Base-by-base conservation (phyloP, 1,140 invertebrate species). In the Gonatopus flavifemur region DNA sequence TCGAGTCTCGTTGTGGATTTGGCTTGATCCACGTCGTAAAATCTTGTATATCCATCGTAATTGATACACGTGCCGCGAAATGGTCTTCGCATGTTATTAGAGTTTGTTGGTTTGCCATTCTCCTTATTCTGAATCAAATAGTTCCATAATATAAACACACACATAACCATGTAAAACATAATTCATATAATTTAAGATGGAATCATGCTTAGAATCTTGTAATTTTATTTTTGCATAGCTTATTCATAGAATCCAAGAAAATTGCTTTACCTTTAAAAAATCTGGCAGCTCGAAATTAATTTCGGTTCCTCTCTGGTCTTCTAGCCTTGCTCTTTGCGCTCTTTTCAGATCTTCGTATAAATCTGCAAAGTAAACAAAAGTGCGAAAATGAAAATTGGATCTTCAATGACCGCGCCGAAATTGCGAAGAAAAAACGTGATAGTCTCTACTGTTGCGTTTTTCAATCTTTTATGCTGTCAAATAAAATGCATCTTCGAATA, bases 261-360 rank as follows among this genome's bases (percentile, higher is more conserved):
- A 42, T 9, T 46, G 19, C 37, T 22, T 43, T 69, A 82, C 84
- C 74, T 88, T 88, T 13, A 91, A 73, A 71, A 91, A 90, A 58
- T 91, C 89, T 2, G 89, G 88, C 37, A 90, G 72, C 74, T 90
- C 87, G 60, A 87, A 88, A 68, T 90, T 90, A 1, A 90, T 89
- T 76, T 89, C 86, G 1, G 87, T 90, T 32, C 89, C 89, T 55
- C 90, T 78, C 72, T 93, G 89, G 70, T 92, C 90, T 69, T 92
- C 89, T 33, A 92, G 70, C 18, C 89, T 79, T 38, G 83, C 83
- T 55, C 86, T 72, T 69, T 91, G 89, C 3, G 87, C 88, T 52
- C 87, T 79, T 70, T 89, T 89, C 50, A 91, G 71, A 21, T 88
- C 86, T 69, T 91, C 89, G 57, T 89, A 87, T 42, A 88, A 71